Evolutionary conservation across 2,888 invertebrate genomes (phyloP).

Genomic region (Limenitis camilla): DNA sequence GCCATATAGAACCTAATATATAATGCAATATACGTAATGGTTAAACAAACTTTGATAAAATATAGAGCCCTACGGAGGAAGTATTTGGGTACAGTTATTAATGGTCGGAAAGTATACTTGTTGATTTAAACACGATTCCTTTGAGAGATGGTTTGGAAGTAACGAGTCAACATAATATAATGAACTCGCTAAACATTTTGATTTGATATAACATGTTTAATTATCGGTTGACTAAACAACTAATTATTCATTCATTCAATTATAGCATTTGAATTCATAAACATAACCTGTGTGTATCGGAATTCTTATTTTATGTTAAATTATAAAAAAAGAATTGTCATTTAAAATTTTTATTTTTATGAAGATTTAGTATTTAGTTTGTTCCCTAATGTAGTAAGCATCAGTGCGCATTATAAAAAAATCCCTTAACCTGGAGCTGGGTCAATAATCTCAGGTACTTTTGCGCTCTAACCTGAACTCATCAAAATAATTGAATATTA

Average conservation of each 20-base stretch:
- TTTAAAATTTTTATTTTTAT: too few relatives aligned
- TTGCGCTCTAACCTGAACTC: too few relatives aligned
- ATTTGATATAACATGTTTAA: background rate
- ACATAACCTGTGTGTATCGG: too few relatives aligned
- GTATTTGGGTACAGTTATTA: slow-evolving; percentile 8
- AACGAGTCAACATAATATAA: slow-evolving; percentile 18
- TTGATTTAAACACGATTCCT: slow-evolving; percentile 27
- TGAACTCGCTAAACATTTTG: slow-evolving; percentile 14
- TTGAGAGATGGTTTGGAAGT: slow-evolving; percentile 6
- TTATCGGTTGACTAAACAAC: background rate
- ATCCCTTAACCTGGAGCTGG: too few relatives aligned
- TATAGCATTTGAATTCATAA: too few relatives aligned
- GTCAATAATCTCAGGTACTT: too few relatives aligned
- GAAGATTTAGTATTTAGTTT: too few relatives aligned
- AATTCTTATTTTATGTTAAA: too few relatives aligned
- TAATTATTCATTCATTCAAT: background rate
- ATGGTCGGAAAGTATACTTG: slow-evolving; percentile 15
- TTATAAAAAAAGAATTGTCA: too few relatives aligned
- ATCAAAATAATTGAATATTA: too few relatives aligned
- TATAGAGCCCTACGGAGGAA: background rate
- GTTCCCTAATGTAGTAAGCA: too few relatives aligned
- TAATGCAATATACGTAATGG: background rate
- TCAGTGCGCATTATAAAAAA: too few relatives aligned
- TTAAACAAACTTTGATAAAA: slow-evolving; percentile 7
- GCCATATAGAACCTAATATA: background rate